Base-by-base conservation (phyloP, 2,113 vertebrate species). In the Daphoenositta chrysoptera region DNA sequence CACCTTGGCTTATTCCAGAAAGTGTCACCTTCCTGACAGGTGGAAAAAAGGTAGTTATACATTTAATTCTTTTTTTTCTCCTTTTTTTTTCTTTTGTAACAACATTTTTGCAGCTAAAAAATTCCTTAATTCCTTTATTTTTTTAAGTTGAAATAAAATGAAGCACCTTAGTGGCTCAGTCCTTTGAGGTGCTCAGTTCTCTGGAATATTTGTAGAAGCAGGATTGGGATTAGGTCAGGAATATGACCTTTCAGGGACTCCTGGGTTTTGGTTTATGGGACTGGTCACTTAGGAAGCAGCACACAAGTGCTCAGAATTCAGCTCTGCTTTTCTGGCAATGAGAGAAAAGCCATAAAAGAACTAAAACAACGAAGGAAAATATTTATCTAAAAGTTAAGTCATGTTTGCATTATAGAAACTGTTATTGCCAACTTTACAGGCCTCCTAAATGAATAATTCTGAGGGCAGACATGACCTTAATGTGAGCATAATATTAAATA, bases 261-360 rank as follows among this genome's bases (percentile, higher is more conserved):
- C 63, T 77, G 50, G n/a, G 1, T 11, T 83, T 56, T 2, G 1
- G 37, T 39, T 87, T 37, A 7, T 33, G 69, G 58, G 37, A 18
- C 31, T 65, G 68, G 12, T 60, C 40, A 30, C 51, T 84, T 42
- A 33, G 21, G 69, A 71, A 79, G 79, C 75, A 79, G 31, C 23
- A 42, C 39, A 81, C 33, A 70, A 84, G 22, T 17, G n/a, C 65
- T 87, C 69, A 60, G 71, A n/a, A 44, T 69, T 45, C 13, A 12
- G n/a, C 50, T 86, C 45, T 92, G 66, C 79, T 85, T 68, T 64
- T 47, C 86, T 92, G 79, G 66, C 61, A 79, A 6, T 30, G 37
- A 70, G 35, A 81, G 73, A 50, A 71, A 72, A 90, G 17, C 30
- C 22, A 15, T 57, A 65, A 82, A 90, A 78, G 45, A 81, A 83